Percentiles rank a stretch among this genome's conserved stretches.
Evolutionary conservation across 2,113 vertebrate genomes (phyloP).

Genomic region (Eolophus roseicapilla): DNA sequence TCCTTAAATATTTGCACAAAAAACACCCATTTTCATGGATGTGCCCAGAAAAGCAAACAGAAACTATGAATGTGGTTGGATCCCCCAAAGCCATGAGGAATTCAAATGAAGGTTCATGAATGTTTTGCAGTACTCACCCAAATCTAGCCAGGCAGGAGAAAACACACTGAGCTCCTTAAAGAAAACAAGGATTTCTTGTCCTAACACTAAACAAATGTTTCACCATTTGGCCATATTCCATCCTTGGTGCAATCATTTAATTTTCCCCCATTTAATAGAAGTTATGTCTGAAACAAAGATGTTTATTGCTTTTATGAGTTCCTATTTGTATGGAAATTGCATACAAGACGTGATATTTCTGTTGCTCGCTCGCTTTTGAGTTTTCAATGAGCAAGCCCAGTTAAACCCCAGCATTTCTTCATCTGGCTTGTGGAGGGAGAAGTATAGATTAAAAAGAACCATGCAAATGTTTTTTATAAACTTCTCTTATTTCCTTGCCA

Average conservation of each 20-base stretch:
- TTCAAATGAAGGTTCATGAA: not conserved
- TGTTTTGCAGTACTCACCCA: not conserved
- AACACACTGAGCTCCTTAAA: not conserved
- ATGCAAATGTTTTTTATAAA: conserved; percentile 88
- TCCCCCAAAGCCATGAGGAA: not conserved
- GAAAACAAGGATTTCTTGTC: conserved; percentile 8
- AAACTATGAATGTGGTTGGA: not conserved
- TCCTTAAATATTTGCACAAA: not conserved
- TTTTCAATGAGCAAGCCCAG: conserved; percentile 28
- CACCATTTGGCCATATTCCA: not conserved
- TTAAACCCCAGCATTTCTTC: conserved; percentile 63
- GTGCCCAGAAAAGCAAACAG: not conserved
- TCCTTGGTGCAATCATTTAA: not conserved
- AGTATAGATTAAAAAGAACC: conserved; percentile 80
- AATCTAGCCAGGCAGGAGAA: not conserved
- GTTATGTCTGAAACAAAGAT: conserved; percentile 27
- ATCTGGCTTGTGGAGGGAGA: conserved; percentile 78
- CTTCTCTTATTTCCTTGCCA: conserved; percentile 75
- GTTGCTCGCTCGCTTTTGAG: not conserved
- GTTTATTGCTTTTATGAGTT: conserved; percentile 38
- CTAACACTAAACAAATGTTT: conserved; percentile 62
- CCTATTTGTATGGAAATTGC: conserved; percentile 29
- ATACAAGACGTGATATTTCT: conserved; percentile 18
- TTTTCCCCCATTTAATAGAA: conserved; percentile 16
- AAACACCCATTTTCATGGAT: not conserved